Evolutionary conservation across 2,888 invertebrate genomes (phyloP).

Genomic region (Steromphala cineraria): DNA sequence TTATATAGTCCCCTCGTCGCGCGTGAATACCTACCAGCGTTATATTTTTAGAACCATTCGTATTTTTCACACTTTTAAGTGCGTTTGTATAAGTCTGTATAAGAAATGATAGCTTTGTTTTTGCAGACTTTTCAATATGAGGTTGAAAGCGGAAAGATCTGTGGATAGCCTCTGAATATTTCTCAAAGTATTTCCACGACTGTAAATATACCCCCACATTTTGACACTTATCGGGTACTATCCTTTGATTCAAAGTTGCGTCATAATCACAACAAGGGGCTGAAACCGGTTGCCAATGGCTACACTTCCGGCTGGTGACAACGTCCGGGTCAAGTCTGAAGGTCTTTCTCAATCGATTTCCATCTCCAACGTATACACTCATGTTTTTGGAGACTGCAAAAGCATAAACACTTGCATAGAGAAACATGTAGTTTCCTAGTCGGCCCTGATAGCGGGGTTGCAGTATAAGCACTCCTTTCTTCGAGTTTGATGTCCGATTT

Average conservation of each 20-base stretch:
- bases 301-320: not conserved
- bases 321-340: not conserved
- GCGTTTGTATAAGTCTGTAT: not conserved
- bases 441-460: not conserved
- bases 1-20: not conserved
- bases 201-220: not conserved
- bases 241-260: not conserved
- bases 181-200: not conserved
- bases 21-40: not conserved
- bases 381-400: not conserved
- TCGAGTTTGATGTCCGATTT: too few relatives aligned
- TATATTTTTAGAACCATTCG: not conserved
- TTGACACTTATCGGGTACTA: not conserved
- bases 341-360: not conserved
- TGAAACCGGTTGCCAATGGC: not conserved
- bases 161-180: constrained; percentile 4
- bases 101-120: not conserved
- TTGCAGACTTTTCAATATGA: not conserved
- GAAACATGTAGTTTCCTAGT: not conserved
- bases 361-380: not conserved
- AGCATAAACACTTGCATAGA: not conserved
- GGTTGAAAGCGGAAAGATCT: not conserved
- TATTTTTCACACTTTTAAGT: not conserved
- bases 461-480: not conserved
- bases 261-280: not conserved